Base-by-base conservation (phyloP, 1,140 invertebrate genomes). In the Cyclargus thomasi region DNA sequence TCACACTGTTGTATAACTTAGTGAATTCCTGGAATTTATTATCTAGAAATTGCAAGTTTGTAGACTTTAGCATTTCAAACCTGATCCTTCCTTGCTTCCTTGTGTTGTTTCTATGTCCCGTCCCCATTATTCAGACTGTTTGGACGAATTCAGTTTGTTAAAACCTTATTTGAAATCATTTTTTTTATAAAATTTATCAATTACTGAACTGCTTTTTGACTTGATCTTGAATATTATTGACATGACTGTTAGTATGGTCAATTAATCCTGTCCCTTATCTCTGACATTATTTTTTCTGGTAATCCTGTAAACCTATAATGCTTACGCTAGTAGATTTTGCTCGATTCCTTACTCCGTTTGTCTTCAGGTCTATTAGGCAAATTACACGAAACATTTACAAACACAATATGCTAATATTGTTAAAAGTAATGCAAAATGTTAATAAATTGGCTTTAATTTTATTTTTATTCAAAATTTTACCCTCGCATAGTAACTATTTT, bases 1-100 rank as follows among this genome's bases (percentile, higher is more conserved):
- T 36, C 65, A 69, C 71, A 69, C 72, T 70, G 70, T 74, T 71
- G 39, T 67, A 63, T 62, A 67, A 70, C 16, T 35, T 59, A 59
- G 55, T 59, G 21, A 59, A 59, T 59, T 59, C 55, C 55, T 21
- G 20, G 55, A 59, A 18, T 55, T 55, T 55, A 59, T 59, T 59
- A 59, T 59, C 55, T 59, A 59, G 55, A 20, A 59, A 59, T 59
- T 20, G 55, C 55, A 20, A 20, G 20, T 59, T 59, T 59, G 55
- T 59, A 59, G 55, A 20, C 17, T 20, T 57, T 59, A 59, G 18
- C 21, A 20, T 59, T 59, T 21, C 6, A 59, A 59, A n/a, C 20
- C 10, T 21, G 10, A 18, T 7, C 6, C 10, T 59, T 59, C 18
- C 14, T 21, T 47, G 14, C 21, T 59, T 20, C 55, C 20, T 59